Evolutionary conservation across 2,888 invertebrate species (phyloP).

Genomic region (Ecliptopera silaceata): DNA sequence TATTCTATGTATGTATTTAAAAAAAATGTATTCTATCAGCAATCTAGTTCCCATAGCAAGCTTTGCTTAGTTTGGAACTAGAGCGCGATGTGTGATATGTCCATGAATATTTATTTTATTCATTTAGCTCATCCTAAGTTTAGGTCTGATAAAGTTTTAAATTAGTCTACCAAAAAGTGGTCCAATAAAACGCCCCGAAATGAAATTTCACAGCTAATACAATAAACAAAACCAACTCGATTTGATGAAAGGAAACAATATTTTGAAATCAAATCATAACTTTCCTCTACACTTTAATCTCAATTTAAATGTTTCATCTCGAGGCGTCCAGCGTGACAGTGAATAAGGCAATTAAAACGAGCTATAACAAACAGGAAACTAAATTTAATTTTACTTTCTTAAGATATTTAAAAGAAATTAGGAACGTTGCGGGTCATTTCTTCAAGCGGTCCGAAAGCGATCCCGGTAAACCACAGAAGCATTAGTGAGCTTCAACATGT

Average conservation of each 20-base stretch:
- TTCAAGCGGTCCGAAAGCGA: background rate
- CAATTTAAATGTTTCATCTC: conserved; percentile 32
- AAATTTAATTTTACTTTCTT: conserved; percentile 24
- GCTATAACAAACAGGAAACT: conserved; percentile 27
- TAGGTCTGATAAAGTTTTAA: background rate
- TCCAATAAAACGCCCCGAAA: conserved; percentile 15
- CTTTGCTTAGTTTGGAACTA: no score
- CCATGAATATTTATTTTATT: no score
- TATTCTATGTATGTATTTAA: no score
- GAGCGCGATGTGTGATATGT: no score
- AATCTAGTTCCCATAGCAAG: no score
- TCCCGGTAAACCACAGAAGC: conserved; percentile 13
- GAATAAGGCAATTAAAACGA: conserved; percentile 35
- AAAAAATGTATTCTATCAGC: no score
- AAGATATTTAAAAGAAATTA: conserved; percentile 24
- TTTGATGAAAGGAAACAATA: conserved; percentile 32
- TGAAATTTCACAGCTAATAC: conserved; percentile 23
- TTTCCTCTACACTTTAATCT: conserved; percentile 30
- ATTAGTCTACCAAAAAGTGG: conserved; percentile 1
- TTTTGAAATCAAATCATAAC: conserved; percentile 33
- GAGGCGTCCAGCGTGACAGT: conserved; percentile 30
- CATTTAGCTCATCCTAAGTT: no score
- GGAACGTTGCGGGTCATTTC: conserved; percentile 15
- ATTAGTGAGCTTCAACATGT: background rate
- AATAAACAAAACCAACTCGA: conserved; percentile 23